Percentiles rank a stretch among this genome's conserved stretches.
These are phyloP conservation scores for Circus cinereus DNA, from an alignment of 2,797 vertebrate genomes.

Conservation along the genomic window DNA sequence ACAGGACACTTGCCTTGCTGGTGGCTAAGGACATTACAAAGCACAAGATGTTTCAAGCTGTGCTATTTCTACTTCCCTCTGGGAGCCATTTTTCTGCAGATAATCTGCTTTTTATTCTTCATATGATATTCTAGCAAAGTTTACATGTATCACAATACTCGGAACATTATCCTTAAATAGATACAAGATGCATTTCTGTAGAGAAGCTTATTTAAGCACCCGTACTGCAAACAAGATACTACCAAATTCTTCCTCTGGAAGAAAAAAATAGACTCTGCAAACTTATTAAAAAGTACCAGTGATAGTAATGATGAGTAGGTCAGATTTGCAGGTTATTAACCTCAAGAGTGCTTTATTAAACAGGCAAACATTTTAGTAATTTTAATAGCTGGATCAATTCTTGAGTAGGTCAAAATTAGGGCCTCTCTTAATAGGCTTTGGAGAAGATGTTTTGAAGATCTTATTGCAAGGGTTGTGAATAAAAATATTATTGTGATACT, in stretches of 20 bases:
- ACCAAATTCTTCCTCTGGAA: background rate
- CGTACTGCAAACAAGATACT: background rate
- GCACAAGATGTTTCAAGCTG: constrained; percentile 14
- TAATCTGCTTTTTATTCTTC: constrained; percentile 25
- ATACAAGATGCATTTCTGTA: background rate
- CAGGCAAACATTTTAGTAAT: constrained; percentile 17
- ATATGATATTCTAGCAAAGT: constrained; percentile 5
- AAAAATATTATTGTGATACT: background rate
- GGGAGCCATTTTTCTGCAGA: constrained; percentile 28
- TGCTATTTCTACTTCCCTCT: constrained; percentile 10
- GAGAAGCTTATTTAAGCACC: background rate
- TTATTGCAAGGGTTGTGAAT: background rate
- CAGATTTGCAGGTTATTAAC: constrained; percentile 1
- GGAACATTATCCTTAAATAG: background rate
- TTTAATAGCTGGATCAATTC: constrained; percentile 1
- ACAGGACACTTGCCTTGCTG: constrained; percentile 24
- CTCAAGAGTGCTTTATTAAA: constrained; percentile 14
- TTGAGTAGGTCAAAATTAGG: background rate
- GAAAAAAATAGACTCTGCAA: background rate
- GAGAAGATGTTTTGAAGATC: background rate
- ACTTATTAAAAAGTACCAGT: background rate
- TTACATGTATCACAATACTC: background rate
- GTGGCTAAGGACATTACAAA: constrained; percentile 32
- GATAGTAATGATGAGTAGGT: background rate
- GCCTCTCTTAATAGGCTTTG: background rate